Evolutionary conservation across 2,888 invertebrate genomes (phyloP).

Genomic region (Omphaloscelis lunosa): DNA sequence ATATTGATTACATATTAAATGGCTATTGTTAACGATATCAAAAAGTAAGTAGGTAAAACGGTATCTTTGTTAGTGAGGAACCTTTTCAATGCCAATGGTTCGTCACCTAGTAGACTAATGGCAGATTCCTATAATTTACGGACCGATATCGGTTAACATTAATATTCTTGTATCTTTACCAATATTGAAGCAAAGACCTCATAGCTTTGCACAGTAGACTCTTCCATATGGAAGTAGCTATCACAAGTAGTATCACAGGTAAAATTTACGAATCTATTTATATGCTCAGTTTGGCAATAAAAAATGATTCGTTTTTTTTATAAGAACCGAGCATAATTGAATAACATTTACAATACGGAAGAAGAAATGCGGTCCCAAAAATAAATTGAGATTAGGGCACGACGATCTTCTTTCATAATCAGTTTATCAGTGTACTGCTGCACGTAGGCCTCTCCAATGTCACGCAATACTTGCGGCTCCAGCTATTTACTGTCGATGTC

Average conservation of each 20-base stretch:
- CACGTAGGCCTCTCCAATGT: neutral
- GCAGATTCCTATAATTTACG: too few species aligned
- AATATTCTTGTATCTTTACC: too few species aligned
- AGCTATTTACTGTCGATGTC: neutral
- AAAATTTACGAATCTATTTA: too few species aligned
- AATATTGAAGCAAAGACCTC: too few species aligned
- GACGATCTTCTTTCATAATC: neutral
- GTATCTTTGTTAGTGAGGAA: neutral
- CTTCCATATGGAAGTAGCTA: too few species aligned
- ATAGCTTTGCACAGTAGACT: too few species aligned
- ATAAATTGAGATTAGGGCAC: neutral
- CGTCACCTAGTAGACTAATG: neutral
- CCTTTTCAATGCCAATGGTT: neutral
- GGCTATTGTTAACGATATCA: neutral
- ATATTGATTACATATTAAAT: neutral
- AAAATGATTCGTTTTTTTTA: neutral
- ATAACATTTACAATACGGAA: neutral
- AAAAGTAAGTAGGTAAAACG: neutral
- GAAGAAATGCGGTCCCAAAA: neutral
- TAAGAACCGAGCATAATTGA: neutral
- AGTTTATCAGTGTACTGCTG: neutral
- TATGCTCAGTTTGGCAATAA: too few species aligned
- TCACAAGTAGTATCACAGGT: too few species aligned
- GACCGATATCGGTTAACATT: too few species aligned
- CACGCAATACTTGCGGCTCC: neutral